A percentile compares a stretch with the other conserved stretches of the same genome.
Evolutionary conservation across 2,888 invertebrate genomes (phyloP).

Genomic region (Plagodis dolabraria): DNA sequence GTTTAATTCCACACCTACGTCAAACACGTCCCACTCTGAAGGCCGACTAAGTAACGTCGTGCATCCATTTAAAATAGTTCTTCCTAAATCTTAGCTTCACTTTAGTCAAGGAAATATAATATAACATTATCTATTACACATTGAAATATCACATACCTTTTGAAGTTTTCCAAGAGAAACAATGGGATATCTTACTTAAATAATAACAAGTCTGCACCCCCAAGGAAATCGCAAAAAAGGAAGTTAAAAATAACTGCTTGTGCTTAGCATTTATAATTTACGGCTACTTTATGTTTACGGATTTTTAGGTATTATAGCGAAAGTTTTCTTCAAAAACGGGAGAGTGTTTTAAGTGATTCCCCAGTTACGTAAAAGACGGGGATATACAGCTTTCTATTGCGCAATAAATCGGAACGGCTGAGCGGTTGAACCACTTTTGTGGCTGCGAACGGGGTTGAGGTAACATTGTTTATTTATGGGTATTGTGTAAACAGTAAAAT

Average conservation of each 20-base stretch:
- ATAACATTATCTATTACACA: too few species aligned
- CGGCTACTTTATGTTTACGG: slow-evolving; percentile 21
- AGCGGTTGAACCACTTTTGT: slow-evolving; percentile 8
- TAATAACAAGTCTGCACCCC: slow-evolving; percentile 20
- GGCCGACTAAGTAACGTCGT: too few species aligned
- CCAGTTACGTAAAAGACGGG: slow-evolving; percentile 18
- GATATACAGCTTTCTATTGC: slow-evolving; percentile 18
- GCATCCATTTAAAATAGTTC: too few species aligned
- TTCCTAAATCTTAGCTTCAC: too few species aligned
- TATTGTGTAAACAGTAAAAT: slow-evolving; percentile 4
- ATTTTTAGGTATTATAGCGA: slow-evolving; percentile 34
- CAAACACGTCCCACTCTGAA: too few species aligned
- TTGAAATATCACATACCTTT: slow-evolving; percentile 8
- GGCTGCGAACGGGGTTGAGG: slow-evolving; percentile 12
- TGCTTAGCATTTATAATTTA: slow-evolving; percentile 38
- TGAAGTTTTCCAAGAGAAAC: slow-evolving; percentile 14
- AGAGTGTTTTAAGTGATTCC: slow-evolving; percentile 35
- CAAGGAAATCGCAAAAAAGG: slow-evolving; percentile 22
- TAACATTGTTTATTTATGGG: slow-evolving; percentile 16
- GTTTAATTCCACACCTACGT: too few species aligned
- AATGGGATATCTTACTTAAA: slow-evolving; percentile 16
- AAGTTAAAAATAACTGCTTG: slow-evolving; percentile 28
- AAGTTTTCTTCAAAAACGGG: slow-evolving; percentile 29
- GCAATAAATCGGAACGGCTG: slow-evolving; percentile 8
- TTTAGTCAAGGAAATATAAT: too few species aligned